A percentile compares a stretch with the other conserved stretches of the same genome.
These are phyloP conservation scores for Brassicogethes aeneus DNA, from an alignment of 2,888 invertebrate genomes.

Conservation along the genomic window DNA sequence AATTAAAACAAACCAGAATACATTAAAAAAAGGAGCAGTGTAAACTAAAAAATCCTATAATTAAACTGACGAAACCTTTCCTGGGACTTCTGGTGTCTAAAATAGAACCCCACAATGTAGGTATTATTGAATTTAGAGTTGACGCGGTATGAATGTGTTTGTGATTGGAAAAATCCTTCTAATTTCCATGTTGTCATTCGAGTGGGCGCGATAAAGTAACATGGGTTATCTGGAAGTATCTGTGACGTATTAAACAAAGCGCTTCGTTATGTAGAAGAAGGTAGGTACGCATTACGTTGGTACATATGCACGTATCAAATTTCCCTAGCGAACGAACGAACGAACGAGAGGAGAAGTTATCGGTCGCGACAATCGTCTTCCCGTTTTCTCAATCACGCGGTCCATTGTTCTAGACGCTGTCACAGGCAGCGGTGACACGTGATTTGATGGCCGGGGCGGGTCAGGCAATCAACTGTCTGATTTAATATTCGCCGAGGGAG, in stretches of 20 bases:
- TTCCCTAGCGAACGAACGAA: constrained; percentile 4
- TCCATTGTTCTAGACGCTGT: constrained; percentile 37
- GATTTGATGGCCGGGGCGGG: constrained; percentile 40
- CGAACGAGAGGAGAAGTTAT: constrained; percentile 5
- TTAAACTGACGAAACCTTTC: too few relatives aligned
- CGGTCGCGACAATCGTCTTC: constrained; percentile 21
- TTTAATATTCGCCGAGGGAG: constrained; percentile 37
- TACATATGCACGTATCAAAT: constrained; percentile 20
- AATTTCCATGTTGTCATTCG: background rate
- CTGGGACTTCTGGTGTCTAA: too few relatives aligned
- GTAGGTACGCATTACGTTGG: constrained; percentile 11
- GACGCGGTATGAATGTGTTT: too few relatives aligned
- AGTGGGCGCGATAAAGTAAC: background rate
- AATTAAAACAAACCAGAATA: too few relatives aligned
- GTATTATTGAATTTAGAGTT: too few relatives aligned
- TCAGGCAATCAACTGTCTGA: constrained; percentile 41
- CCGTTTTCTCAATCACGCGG: constrained; percentile 33
- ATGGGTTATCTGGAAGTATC: constrained; percentile 6
- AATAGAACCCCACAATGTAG: too few relatives aligned
- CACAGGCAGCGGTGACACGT: constrained; percentile 39
- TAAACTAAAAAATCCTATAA: too few relatives aligned
- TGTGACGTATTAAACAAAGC: constrained; percentile 9
- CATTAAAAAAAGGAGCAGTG: too few relatives aligned
- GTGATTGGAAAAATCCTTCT: background rate
- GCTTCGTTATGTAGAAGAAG: constrained; percentile 9